These are phyloP conservation scores for Actinopyga echinites DNA, from an alignment of 53 echinoderm and acorn worm genomes.

Conservation along the genomic window DNA sequence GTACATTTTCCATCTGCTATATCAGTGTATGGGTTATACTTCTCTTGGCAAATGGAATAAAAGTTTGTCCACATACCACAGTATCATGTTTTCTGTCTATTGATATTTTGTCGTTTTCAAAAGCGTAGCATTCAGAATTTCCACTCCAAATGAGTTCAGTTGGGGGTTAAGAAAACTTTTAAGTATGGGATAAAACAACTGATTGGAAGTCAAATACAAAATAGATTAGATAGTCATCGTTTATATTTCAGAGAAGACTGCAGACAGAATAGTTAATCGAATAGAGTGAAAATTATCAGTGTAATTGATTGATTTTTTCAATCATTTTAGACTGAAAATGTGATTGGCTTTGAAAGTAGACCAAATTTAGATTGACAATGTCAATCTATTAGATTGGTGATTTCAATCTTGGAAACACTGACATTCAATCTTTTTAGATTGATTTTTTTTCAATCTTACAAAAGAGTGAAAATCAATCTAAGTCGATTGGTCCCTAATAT, in stretches of 20 bases:
- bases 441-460: neutral
- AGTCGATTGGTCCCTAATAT: conserved; percentile 15
- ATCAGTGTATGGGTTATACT: too few relatives aligned
- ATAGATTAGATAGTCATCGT: too few relatives aligned
- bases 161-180: too few relatives aligned
- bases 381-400: conserved; percentile 20
- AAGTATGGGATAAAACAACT: too few relatives aligned
- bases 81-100: too few relatives aligned
- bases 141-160: too few relatives aligned
- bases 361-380: neutral
- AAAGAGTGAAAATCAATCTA: conserved; percentile 17
- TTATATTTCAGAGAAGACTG: neutral
- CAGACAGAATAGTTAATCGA: neutral
- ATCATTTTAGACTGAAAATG: conserved; percentile 3
- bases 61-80: too few relatives aligned
- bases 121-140: too few relatives aligned
- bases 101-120: too few relatives aligned
- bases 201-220: too few relatives aligned
- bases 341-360: neutral
- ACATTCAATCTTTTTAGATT: conserved; percentile 8
- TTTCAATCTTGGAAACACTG: conserved; percentile 10
- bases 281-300: neutral
- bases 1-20: too few relatives aligned
- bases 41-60: too few relatives aligned
- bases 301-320: conserved; percentile 4